Evolutionary conservation across 2,113 vertebrate species (phyloP), one percentile per base, ranked within the genome.

Genomic region (Onychostoma macrolepis): DNA sequence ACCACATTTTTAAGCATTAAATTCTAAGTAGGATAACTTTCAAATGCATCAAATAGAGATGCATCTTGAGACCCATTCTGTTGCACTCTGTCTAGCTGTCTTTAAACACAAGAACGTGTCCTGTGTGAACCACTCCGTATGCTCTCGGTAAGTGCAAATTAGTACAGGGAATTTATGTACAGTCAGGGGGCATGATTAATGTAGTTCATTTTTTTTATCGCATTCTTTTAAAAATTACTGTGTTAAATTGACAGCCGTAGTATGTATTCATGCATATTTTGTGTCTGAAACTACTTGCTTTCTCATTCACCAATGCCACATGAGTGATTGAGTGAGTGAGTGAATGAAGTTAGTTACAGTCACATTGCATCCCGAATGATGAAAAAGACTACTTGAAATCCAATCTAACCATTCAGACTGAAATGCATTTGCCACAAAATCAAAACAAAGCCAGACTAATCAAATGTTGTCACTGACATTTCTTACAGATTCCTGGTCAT

Each of bases 371-470:
- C 12, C 38, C 3, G 6, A 15, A 75, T 45, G 12, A 17, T 75
- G 24, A 45, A 45, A 43, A 45, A 33, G 3, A 75, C 2, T 45
- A 45, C 24, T 75, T 75, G 38, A 45, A 75, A 75, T 75, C 41
- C 72, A 75, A 43, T 74, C 71, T 74, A 75, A 26, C 24, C 72
- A 75, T 75, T 45, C 24, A 75, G 24, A 45, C 24, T 43, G 72
- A 75, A 75, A 75, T n/a, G 5, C 11, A 43, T 74, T 74, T 43
- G 38, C 71, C 24, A 75, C 41, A 43, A 71, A 74, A n/a, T 74
- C 71, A n/a, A 74, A 74, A 43, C 72, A 74, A 72, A 43, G 38
- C 72, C 72, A 75, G 38, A 26, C 72, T 75, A 75, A 75, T 75
- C 72, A 75, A 75, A 75, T 75, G 24, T 75, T 75, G 45, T 78